Percentiles rank a stretch among this genome's conserved stretches.
Conservation (phyloP, 2,888 invertebrate genomes). For the Drosophila robusta region DNA sequence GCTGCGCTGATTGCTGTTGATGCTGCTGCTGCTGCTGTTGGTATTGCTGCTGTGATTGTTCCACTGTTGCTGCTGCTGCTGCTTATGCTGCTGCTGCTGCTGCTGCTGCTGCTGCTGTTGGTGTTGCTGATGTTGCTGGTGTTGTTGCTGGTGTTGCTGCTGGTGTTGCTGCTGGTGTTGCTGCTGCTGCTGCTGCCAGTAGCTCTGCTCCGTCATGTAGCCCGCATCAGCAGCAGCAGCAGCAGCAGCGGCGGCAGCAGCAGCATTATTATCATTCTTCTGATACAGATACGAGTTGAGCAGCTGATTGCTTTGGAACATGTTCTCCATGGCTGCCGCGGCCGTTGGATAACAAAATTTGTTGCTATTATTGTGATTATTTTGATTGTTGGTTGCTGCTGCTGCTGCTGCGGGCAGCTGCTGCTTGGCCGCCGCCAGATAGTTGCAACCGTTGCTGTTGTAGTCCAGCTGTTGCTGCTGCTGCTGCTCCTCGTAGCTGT, state of each 20-base stretch:
- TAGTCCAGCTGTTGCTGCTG: constrained; percentile 54
- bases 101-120: constrained; percentile 47
- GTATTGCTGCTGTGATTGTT: constrained; percentile 50
- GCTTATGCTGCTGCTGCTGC: constrained; percentile 50
- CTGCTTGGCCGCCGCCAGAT: constrained; percentile 39
- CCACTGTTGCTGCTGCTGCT: constrained; percentile 51
- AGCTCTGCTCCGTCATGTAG: constrained; percentile 69
- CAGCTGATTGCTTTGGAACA: constrained; percentile 71
- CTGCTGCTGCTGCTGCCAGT: constrained; percentile 73
- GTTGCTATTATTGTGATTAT: constrained; percentile 58
- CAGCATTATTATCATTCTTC: constrained; percentile 47
- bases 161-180: constrained; percentile 61
- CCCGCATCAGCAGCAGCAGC: constrained; percentile 38
- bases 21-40: neutral
- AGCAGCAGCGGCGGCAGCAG: constrained; percentile 11
- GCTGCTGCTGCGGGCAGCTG: constrained; percentile 42
- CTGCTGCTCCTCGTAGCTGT: constrained; percentile 45
- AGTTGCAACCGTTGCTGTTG: constrained; percentile 42
- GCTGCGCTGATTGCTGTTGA: constrained; percentile 33
- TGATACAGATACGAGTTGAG: constrained; percentile 72
- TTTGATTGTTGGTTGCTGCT: constrained; percentile 60
- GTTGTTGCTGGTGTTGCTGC: constrained; percentile 49
- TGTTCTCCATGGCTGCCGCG: constrained; percentile 66
- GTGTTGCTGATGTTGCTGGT: constrained; percentile 39
- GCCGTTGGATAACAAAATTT: constrained; percentile 60